phyloP scores from a whole-genome alignment of 1,140 invertebrate species.

The Drosophila miranda region DNA sequence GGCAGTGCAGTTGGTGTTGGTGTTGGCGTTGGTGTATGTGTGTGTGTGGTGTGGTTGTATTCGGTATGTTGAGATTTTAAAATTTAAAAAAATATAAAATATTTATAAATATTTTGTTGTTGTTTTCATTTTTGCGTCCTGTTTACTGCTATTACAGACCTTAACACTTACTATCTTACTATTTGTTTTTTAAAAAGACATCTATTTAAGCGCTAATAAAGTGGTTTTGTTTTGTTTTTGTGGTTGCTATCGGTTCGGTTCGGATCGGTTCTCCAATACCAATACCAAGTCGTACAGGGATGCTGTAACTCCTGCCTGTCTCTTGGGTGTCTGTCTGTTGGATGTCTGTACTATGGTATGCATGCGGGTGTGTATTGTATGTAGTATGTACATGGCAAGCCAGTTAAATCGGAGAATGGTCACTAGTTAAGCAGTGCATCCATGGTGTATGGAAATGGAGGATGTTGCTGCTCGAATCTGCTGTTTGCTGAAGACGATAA shows the following conservation, averaged over 20 bases:
- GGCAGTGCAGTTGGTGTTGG: conserved; percentile 22
- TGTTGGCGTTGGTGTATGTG: neutral
- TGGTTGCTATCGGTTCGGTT: conserved; percentile 51
- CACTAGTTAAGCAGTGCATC: conserved; percentile 85
- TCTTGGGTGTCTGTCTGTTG: conserved; percentile 15
- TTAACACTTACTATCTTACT: conserved; percentile 78
- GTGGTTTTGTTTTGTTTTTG: conserved; percentile 54
- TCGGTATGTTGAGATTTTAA: conserved; percentile 63
- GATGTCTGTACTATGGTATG: conserved; percentile 35
- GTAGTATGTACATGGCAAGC: conserved; percentile 77
- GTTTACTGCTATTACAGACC: conserved; percentile 59
- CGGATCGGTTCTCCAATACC: conserved; percentile 37
- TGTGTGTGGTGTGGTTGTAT: conserved; percentile 14
- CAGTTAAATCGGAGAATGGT: conserved; percentile 60
- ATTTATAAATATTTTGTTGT: conserved; percentile 76
- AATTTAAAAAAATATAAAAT: conserved; percentile 67
- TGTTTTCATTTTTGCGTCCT: conserved; percentile 31
- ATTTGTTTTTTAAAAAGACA: conserved; percentile 68
- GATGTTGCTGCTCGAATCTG: conserved; percentile 74
- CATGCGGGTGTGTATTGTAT: conserved; percentile 27
- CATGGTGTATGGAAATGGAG: conserved; percentile 85
- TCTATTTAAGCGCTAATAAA: conserved; percentile 78
- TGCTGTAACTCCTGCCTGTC: conserved; percentile 57
- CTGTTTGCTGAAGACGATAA: conserved; percentile 65
- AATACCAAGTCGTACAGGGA: conserved; percentile 51